Evolutionary conservation across 1,140 invertebrate genomes (phyloP), one percentile per base, ranked within the genome.

Genomic region (Potamilus streckersoni): DNA sequence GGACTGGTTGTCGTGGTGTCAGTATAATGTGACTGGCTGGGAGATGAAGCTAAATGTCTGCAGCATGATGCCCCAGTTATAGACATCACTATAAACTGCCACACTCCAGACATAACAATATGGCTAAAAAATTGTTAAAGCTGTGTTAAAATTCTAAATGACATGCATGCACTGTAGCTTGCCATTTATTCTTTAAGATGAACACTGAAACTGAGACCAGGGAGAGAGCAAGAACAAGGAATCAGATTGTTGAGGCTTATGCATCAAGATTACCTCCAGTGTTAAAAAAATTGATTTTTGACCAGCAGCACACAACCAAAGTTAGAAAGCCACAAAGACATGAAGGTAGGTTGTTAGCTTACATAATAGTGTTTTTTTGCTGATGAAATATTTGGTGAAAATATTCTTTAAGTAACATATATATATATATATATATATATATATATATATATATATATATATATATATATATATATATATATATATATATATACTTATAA

Each of bases 161-260:
- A 31, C 27, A 2, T 4, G 4, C 27, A 31, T 31, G 3, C 27
- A 31, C 27, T 31, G 27, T 31, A 31, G 27, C 27, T 31, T 31
- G 27, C 27, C 0, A 11, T 49, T 49, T 76, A 58, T 71, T 49
- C 31, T 63, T 80, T 12, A 62, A 87, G 85, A 65, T 76, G 55
- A 84, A 85, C 60, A 72, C 67, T 14, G 82, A 75, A 60, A 27
- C 76, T 12, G 76, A 76, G 61, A 78, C 83, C 12, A 79, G 85
- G 20, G 84, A 88, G 70, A 84, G 87, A 71, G 80, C 85, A 15
- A 78, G 83, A n/a, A 87, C 86, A 3, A 79, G 90, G 60, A 88
- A 89, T 79, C 83, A 84, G 15, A 83, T 91, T 65, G 86, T 91
- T 19, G 87, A 91, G 62, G 85, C 88, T 17, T 90, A 85, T 73